A percentile compares a stretch with the other conserved stretches of the same genome.
phyloP scores from a whole-genome alignment of 2,888 invertebrate species.

The Periphyllus acericola region DNA sequence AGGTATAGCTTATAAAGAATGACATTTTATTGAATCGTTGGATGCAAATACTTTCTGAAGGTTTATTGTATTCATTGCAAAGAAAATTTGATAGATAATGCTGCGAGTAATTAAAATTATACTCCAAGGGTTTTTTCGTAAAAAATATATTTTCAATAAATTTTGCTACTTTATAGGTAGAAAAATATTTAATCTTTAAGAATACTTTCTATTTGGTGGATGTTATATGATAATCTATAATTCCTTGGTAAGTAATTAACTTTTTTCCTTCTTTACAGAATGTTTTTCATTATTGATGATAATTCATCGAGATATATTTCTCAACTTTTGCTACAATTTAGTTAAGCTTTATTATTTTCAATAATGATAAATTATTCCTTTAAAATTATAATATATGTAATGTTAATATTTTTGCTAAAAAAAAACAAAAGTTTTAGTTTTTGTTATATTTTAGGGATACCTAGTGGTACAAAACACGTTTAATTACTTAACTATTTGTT shows the following conservation, averaged over 20 bases:
- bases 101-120: not conserved
- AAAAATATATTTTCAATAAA: no score
- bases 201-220: slow-evolving; percentile 16
- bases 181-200: slow-evolving; percentile 2
- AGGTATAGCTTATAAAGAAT: no score
- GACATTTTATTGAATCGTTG: not conserved
- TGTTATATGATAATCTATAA: not conserved
- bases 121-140: not conserved
- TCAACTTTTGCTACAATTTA: not conserved
- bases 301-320: not conserved
- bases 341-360: not conserved
- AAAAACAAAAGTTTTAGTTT: no score
- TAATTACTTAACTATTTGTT: no score
- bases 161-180: slow-evolving; percentile 1
- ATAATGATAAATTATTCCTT: not conserved
- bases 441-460: no score
- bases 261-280: not conserved
- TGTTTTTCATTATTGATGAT: not conserved
- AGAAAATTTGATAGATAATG: not conserved
- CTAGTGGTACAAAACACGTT: no score
- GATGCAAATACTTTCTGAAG: not conserved
- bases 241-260: slow-evolving; percentile 14
- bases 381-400: not conserved
- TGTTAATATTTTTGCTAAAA: not conserved
- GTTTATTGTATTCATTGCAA: not conserved